These are phyloP conservation scores for Cervus canadensis DNA, from an alignment of 2,113 vertebrate species.

Conservation along the genomic window DNA sequence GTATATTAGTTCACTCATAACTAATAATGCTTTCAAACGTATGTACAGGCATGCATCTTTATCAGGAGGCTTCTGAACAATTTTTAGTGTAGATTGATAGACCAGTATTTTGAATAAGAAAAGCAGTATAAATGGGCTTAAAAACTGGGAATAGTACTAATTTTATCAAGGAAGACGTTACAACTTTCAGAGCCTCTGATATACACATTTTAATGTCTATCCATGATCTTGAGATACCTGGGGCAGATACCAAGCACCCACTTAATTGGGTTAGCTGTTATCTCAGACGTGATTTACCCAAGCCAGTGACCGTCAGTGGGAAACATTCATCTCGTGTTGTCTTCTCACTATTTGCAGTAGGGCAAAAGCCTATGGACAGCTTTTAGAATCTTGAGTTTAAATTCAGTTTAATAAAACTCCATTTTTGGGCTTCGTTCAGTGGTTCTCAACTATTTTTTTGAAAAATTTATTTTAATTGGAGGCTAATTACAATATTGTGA, in stretches of 20 bases:
- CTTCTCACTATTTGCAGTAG: background rate
- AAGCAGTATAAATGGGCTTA: background rate
- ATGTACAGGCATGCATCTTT: background rate
- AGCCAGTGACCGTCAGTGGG: background rate
- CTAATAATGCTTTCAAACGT: background rate
- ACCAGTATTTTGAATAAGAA: slow-evolving; percentile 12
- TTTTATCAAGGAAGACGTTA: background rate
- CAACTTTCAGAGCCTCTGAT: background rate
- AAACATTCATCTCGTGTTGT: background rate
- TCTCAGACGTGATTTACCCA: background rate
- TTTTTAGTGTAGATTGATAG: slow-evolving; percentile 2
- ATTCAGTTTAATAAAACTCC: background rate
- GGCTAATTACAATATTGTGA: background rate
- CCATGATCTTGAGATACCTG: background rate
- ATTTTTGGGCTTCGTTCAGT: background rate
- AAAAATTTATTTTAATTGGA: background rate
- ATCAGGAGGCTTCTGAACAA: background rate
- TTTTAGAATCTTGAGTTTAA: slow-evolving; percentile 12
- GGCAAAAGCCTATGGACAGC: background rate
- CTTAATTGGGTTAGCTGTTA: background rate
- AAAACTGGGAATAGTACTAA: background rate
- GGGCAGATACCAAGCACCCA: background rate
- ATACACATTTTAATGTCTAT: background rate
- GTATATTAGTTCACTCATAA: background rate
- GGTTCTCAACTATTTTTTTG: background rate